phyloP scores from a whole-genome alignment of 1,140 invertebrate species.

The Euborellia annulipes region DNA sequence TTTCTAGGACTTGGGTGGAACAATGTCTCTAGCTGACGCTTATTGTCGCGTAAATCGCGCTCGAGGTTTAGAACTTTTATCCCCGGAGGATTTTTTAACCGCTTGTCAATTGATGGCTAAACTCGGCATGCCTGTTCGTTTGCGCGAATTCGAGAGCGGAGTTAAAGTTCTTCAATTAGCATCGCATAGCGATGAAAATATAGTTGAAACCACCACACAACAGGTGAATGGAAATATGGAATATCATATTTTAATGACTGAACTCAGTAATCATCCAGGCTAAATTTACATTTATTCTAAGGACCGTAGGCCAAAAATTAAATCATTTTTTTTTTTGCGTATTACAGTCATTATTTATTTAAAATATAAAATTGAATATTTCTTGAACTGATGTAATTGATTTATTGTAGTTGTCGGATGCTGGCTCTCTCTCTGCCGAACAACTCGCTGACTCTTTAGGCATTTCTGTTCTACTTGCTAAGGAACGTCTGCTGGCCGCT shows the following conservation, averaged over 20 bases:
- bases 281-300: too few relatives aligned
- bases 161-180: constrained; percentile 75
- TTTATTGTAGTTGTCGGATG: constrained; percentile 50
- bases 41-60: constrained; percentile 92
- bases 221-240: too few relatives aligned
- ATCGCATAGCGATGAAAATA: constrained; percentile 58
- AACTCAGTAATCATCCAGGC: too few relatives aligned
- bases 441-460: constrained; percentile 66
- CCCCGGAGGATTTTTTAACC: constrained; percentile 87
- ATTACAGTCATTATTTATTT: too few relatives aligned
- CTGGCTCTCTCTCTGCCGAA: constrained; percentile 61
- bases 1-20: constrained; percentile 74
- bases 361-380: too few relatives aligned
- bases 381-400: too few relatives aligned
- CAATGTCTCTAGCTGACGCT: constrained; percentile 91
- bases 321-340: too few relatives aligned
- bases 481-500: constrained; percentile 65
- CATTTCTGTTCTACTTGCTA: constrained; percentile 76
- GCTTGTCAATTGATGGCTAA: constrained; percentile 58
- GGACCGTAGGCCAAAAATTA: too few relatives aligned
- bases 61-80: constrained; percentile 72
- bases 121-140: constrained; percentile 52
- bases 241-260: too few relatives aligned
- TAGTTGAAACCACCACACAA: constrained; percentile 52
- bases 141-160: constrained; percentile 76